Base-by-base conservation (phyloP, 2,888 invertebrate genomes). In the Diarsia rubi region DNA sequence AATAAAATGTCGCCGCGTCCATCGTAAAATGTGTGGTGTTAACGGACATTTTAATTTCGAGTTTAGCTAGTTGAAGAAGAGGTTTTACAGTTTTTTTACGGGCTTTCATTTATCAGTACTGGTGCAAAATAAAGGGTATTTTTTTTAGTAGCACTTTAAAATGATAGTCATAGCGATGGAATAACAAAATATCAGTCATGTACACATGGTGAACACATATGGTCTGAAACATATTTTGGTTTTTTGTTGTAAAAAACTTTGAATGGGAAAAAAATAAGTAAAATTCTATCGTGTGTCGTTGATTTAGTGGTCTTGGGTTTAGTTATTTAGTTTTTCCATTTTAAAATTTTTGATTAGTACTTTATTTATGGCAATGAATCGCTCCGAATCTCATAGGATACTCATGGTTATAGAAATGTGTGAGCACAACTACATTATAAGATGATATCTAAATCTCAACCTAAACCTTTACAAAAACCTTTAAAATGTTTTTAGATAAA, bases 21-120 rank as follows among this genome's bases (percentile, higher is more conserved):
- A 64, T 84, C 75, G 68, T 78, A 69, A 80, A 76, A 72, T 76
- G 42, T 66, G 57, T 57, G 52, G 66, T 72, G 63, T 42, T 52
- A 63, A 76, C 60, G 42, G 45, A 62, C 69, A 86, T 86, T 84
- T 86, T 75, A 66, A 84, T 79, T 64, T 75, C 3, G 27, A 66
- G 37, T 57, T 42, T 37, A 64, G 63, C n/a, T 62, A 47, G 47
- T 67, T 62, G 59, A 52, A 69, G 42, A 37, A 54, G 54, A 63
- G 45, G 54, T 78, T 59, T 66, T 63, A 49, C 2, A 21, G 3
- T 21, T 60, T 60, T 27, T 49, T 9, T 21, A 16, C 14, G 24
- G 16, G 16, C 21, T 11, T n/a, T n/a, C n/a, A n/a, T n/a, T n/a
- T n/a, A n/a, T n/a, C n/a, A n/a, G n/a, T n/a, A n/a, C n/a, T n/a